Evolutionary conservation across 2,797 vertebrate genomes (phyloP).

Genomic region (Gila robusta): DNA sequence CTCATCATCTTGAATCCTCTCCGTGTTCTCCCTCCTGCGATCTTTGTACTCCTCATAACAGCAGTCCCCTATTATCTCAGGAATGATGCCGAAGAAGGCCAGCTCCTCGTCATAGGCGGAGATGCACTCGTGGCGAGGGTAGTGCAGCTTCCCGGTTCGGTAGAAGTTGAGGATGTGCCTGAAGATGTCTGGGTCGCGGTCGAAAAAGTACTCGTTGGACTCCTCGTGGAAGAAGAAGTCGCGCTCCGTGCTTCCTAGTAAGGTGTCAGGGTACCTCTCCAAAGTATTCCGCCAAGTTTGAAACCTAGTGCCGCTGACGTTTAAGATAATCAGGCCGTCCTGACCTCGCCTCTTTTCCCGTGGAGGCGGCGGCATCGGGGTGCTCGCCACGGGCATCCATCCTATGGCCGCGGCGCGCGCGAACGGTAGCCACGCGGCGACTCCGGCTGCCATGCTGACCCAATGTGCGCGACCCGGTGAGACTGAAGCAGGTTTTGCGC

Average conservation of each 20-base stretch:
- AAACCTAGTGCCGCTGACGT: slow-evolving; percentile 93
- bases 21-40: slow-evolving; percentile 91
- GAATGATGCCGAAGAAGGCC: slow-evolving; percentile 95
- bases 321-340: slow-evolving; percentile 88
- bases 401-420: slow-evolving; percentile 94
- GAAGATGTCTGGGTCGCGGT: slow-evolving; percentile 96
- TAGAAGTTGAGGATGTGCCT: slow-evolving; percentile 97
- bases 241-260: slow-evolving; percentile 92
- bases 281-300: slow-evolving; percentile 95
- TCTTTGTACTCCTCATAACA: slow-evolving; percentile 99
- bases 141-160: slow-evolving; percentile 94
- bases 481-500: slow-evolving; percentile 53
- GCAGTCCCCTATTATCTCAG: slow-evolving; percentile 96
- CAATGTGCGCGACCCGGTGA: slow-evolving; percentile 49
- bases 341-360: slow-evolving; percentile 80
- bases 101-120: slow-evolving; percentile 95
- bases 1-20: slow-evolving; percentile 92
- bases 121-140: slow-evolving; percentile 95
- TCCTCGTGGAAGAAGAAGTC: slow-evolving; percentile 97
- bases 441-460: slow-evolving; percentile 90
- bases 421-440: slow-evolving; percentile 94
- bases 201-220: slow-evolving; percentile 93
- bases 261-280: slow-evolving; percentile 94
- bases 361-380: slow-evolving; percentile 89
- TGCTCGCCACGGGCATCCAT: slow-evolving; percentile 95